These are phyloP conservation scores for Channa striata DNA, from an alignment of 2,797 vertebrate genomes.

Conservation along the genomic window DNA sequence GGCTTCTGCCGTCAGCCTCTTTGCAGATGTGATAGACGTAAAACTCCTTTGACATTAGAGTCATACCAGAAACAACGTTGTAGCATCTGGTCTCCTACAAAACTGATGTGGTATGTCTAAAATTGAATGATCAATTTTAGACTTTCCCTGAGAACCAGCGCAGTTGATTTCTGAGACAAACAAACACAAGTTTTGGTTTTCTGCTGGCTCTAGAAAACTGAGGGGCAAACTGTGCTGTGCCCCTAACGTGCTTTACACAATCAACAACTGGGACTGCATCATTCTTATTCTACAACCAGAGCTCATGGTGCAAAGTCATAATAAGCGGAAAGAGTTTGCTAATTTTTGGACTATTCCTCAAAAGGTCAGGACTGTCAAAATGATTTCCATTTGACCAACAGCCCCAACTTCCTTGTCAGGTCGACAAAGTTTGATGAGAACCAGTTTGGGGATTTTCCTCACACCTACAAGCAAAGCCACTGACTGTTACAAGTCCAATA, in stretches of 20 bases:
- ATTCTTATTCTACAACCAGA: neutral
- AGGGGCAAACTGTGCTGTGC: neutral
- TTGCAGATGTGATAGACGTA: neutral
- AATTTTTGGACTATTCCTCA: neutral
- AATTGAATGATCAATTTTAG: conserved; percentile 15
- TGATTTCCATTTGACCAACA: neutral
- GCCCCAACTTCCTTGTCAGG: neutral
- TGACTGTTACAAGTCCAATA: neutral
- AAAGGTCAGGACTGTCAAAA: neutral
- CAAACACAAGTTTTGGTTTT: neutral
- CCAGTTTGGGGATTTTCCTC: neutral
- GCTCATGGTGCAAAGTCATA: neutral
- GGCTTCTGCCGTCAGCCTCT: neutral
- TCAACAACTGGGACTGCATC: neutral
- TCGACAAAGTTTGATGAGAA: neutral
- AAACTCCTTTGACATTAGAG: conserved; percentile 15
- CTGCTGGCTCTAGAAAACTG: neutral
- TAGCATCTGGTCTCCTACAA: conserved; percentile 1
- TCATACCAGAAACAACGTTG: conserved; percentile 5
- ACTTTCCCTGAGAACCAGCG: neutral
- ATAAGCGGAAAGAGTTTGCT: neutral
- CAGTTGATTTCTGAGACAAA: neutral
- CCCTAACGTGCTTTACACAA: neutral
- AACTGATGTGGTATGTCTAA: conserved; percentile 8
- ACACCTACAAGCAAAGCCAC: neutral